Conservation (phyloP, 2,888 invertebrate genomes). For the Linnaemya tessellans region DNA sequence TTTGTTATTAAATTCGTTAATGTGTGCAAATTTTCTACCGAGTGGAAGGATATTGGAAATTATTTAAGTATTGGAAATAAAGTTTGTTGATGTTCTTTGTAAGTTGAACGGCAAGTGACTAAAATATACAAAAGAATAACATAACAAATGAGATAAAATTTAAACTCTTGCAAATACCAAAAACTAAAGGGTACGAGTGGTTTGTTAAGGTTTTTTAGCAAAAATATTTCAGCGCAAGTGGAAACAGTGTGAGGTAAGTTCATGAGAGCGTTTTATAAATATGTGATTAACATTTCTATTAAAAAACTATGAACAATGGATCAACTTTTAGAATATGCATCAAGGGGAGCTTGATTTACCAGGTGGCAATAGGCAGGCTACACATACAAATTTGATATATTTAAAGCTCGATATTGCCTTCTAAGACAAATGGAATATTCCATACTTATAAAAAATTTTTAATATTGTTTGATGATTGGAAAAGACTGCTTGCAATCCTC, state of each 20-base stretch:
- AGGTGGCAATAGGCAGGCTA: no score
- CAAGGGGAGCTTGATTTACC: no score
- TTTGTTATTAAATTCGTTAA: constrained; percentile 52
- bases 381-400: no score
- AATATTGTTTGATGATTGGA: no score
- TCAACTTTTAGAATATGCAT: no score
- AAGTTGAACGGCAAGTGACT: not conserved
- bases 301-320: no score
- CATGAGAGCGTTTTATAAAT: no score
- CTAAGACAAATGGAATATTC: no score
- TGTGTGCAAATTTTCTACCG: constrained; percentile 49
- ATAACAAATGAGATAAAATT: not conserved
- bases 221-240: not conserved
- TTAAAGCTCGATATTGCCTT: no score
- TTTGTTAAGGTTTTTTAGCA: not conserved
- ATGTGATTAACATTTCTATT: no score
- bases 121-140: not conserved
- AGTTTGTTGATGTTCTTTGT: constrained; percentile 50
- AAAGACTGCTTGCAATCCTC: no score
- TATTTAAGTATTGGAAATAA: constrained; percentile 4
- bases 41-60: constrained; percentile 44
- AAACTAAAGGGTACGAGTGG: not conserved
- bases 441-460: no score
- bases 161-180: not conserved
- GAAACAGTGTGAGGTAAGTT: not conserved